Evolutionary conservation across 2,113 vertebrate genomes (phyloP).

Genomic region (Actinemys pallida): DNA sequence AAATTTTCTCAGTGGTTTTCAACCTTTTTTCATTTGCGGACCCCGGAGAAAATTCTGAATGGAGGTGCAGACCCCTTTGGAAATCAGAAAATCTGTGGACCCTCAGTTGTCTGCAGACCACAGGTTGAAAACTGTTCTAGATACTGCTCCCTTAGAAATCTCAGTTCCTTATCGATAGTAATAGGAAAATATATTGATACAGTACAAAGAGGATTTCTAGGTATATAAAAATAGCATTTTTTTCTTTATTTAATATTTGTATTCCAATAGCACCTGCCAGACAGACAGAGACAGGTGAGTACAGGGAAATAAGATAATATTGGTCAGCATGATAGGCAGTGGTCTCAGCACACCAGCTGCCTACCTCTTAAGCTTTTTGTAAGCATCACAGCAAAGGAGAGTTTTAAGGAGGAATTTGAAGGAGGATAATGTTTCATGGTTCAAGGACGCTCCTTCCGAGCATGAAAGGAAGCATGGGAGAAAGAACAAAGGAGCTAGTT

Average conservation of each 20-base stretch:
- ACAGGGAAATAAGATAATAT: not conserved
- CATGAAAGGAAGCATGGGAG: not conserved
- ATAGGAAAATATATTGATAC: no score
- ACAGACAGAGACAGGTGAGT: not conserved
- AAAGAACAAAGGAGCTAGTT: not conserved
- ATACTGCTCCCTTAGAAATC: not conserved
- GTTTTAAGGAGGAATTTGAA: not conserved
- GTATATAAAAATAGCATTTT: not conserved
- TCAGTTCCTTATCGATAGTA: not conserved
- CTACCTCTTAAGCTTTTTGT: not conserved
- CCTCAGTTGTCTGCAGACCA: no score
- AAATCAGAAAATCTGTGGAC: no score
- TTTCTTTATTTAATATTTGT: not conserved
- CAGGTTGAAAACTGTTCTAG: not conserved
- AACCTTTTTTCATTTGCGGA: no score
- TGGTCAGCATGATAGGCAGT: not conserved
- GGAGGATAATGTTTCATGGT: not conserved
- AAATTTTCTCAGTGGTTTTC: not conserved
- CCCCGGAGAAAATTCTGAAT: no score
- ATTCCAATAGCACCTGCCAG: not conserved
- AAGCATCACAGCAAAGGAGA: not conserved
- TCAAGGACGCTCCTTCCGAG: not conserved
- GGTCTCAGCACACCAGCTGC: not conserved
- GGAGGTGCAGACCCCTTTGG: no score
- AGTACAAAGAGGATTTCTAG: no score